Base-by-base conservation (phyloP, 2,113 vertebrate genomes). In the Triplophysa siluroides region DNA sequence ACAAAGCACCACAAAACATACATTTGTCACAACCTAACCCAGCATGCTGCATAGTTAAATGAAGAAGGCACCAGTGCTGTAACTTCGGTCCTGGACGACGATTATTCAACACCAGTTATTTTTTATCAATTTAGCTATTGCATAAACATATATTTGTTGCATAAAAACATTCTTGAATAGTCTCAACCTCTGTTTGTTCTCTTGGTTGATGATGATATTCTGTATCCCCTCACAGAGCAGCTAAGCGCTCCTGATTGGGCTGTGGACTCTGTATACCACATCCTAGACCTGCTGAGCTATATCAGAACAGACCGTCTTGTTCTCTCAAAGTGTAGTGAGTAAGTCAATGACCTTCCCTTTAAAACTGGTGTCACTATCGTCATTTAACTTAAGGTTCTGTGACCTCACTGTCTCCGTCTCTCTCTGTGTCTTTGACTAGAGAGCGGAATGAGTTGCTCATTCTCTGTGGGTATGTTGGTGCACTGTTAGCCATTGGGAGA, bases 221-320 rank as follows among this genome's bases (percentile, higher is more conserved):
- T 87, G 78, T 82, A 52, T 65, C 70, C 60, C 24, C 58, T 71
- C 65, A 82, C 90, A 99, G 97, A 96, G 26, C 90, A 93, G 88
- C 92, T 99, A 52, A 89, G 86, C 84, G 91, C 85, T 81, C 91
- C 94, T 67, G 85, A 95, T n/a, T 99, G 98, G 97, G 96, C 90
- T 1, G 85, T 98, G 86, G 95, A 97, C 72, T 85, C 88, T 6
- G 80, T 98, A 56, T 92, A 90, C 62, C 94, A 95, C 0, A 88
- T 96, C 83, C 94, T 99, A 77, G 96, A 98, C 83, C 93, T 99
- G 79, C 86, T 99, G 73, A 97, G 95, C 83, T 98, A 96, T 84
- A 95, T 98, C 78, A 91, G 95, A 80, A 99, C 96, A 2, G 96
- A 99, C 78, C 92, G 89, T 66, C 91, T 99, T 78, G 81, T 96